Evolutionary conservation across 1,140 invertebrate genomes (phyloP), one percentile per base, ranked within the genome.

Genomic region (Atopsyche davidsoni): DNA sequence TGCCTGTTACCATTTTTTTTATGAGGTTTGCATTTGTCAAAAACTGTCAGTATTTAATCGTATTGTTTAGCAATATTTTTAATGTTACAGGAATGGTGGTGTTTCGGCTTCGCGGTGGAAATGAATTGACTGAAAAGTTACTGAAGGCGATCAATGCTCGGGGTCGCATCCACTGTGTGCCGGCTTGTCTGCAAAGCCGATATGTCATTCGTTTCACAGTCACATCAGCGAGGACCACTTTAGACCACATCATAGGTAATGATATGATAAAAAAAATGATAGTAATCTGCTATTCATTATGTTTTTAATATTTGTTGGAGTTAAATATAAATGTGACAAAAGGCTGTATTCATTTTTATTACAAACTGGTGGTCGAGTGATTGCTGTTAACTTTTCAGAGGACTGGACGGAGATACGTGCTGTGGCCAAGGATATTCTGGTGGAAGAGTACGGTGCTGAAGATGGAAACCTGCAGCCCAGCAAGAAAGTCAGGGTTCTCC

Each of bases 191-290:
- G 39, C 91, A 91, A 62, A 85, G 85, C 1, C 85, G 87, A 66
- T 97, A 96, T 62, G 90, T 96, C 13, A 96, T 96, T 48, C 64
- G 87, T 6, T 95, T 93, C 64, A 92, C 94, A 1, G 85, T 98
- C 11, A 98, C 95, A 3, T 96, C 93, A 6, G 81, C 86, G 28
- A 80, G 79, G 59, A 98, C 94, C 0, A 96, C 90, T 0, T 80
- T 85, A 13, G 83, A 87, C 32, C 92, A 97, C 65, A 92, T 97
- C 16, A 65, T 86, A 11, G 69, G 71, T 73, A 57, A 59, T n/a
- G n/a, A n/a, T n/a, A n/a, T n/a, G n/a, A n/a, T n/a, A n/a, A n/a
- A n/a, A n/a, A n/a, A n/a, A n/a, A n/a, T n/a, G n/a, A n/a, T n/a
- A n/a, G n/a, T n/a, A n/a, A n/a, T n/a, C n/a, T n/a, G n/a, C n/a